Evolutionary conservation across 2,797 vertebrate species (phyloP), one percentile per base, ranked within the genome.

Genomic region (Schizopygopsis malacanthus): DNA sequence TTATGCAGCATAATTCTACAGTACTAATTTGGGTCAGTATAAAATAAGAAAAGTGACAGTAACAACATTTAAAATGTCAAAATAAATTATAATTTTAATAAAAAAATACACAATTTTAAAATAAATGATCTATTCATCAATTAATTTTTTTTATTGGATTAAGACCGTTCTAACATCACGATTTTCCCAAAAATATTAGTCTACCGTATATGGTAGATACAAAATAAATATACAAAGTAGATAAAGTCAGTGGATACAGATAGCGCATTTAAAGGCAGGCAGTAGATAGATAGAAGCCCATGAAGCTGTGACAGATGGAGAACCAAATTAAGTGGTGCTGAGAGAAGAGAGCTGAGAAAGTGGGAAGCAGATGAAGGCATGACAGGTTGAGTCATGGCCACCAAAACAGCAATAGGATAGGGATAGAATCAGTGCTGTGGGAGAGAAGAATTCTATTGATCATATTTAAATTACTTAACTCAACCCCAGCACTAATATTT

Each of bases 261-360:
- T 18, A 50, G n/a, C 7, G 1, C 4, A 73, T 25, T 16, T 73
- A 47, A 7, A 33, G 16, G 5, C 16, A 54, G 25, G 47, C 16
- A 52, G 45, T 10, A 75, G 10, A 75, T 33, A 52, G 18, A 76
- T 20, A 15, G 6, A 28, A 56, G 33, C 50, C 33, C 10, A 39
- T 39, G 33, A 52, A 41, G 3, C 11, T 9, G 52, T 39, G 52
- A 56, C 75, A 56, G 52, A 77, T n/a, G 20, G 20, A 56, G 6
- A 77, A 33, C 52, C 37, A 52, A 56, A 59, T 56, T 56, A 77
- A 56, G 39, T n/a, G 6, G 52, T 56, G 20, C 6, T 56, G 20
- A 78, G 20, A 78, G 52, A 41, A 56, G 33, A 77, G 20, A 41
- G 20, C 52, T 41, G 75, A 39, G 15, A n/a, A 78, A 78, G 52